These are phyloP conservation scores for Caenorhabditis sp. DNA, from an alignment of 2,888 invertebrate genomes.

Conservation along the genomic window DNA sequence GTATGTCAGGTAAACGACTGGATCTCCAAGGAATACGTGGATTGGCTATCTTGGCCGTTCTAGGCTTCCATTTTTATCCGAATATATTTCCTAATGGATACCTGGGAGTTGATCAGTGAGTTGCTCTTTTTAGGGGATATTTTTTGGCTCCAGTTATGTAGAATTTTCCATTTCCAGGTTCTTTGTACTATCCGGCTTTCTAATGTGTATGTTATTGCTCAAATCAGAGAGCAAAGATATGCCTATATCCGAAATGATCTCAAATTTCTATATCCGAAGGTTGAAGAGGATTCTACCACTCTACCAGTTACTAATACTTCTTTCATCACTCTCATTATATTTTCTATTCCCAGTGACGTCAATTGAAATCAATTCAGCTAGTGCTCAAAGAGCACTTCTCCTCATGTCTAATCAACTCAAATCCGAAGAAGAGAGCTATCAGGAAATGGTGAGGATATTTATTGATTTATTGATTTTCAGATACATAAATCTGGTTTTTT, in stretches of 20 bases:
- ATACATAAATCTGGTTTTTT: too few relatives aligned
- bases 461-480: too few relatives aligned
- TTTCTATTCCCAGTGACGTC: neutral
- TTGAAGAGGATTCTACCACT: slow-evolving; percentile 18
- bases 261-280: slow-evolving; percentile 14
- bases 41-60: slow-evolving; percentile 22
- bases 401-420: slow-evolving; percentile 14
- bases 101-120: slow-evolving; percentile 32
- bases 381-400: slow-evolving; percentile 7
- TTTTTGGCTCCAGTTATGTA: too few relatives aligned
- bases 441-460: too few relatives aligned
- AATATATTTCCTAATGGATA: slow-evolving; percentile 27
- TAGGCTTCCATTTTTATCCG: slow-evolving; percentile 32
- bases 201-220: slow-evolving; percentile 8
- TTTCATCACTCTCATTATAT: neutral
- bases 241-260: too few relatives aligned
- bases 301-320: slow-evolving; percentile 7
- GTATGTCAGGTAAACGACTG: neutral
- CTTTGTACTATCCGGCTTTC: slow-evolving; percentile 24
- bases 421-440: slow-evolving; percentile 8
- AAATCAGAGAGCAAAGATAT: too few relatives aligned
- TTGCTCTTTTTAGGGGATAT: too few relatives aligned
- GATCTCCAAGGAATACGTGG: slow-evolving; percentile 35
- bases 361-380: neutral
- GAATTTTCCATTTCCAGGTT: slow-evolving; percentile 22